Base-by-base conservation (phyloP, 2,888 invertebrate species). In the Acleris emargana region DNA sequence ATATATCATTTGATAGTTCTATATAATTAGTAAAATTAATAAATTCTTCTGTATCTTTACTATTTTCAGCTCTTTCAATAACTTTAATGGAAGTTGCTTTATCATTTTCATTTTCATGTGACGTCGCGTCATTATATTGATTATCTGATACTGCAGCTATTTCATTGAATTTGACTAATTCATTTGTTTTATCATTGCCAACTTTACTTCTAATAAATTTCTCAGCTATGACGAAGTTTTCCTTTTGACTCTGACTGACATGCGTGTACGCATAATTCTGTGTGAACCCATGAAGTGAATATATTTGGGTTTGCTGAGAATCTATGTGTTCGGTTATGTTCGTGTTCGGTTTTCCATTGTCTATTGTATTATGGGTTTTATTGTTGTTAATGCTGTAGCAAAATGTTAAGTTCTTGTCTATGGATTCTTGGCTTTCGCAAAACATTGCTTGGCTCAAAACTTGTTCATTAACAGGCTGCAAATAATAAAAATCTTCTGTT, bases 171-270 rank as follows among this genome's bases (percentile, higher is more conserved):
- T 54, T 32, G 7, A 5, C 20, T n/a, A 20, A 4, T 54, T 54
- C 54, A 16, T 5, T 9, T 47, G 18, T 45, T 5, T 16, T 18
- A n/a, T 2, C 11, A 11, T 22, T 45, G 6, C 32, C 47, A 51
- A 18, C 5, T n/a, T 52, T 62, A 43, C 58, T 57, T 47, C 52
- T 64, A 11, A 86, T 72, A 38, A 74, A 77, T 61, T 78, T 77
- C 6, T 76, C 70, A 2, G 77, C 69, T 43, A 83, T 69, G 0
- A 63, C 6, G 4, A 83, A 64, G 3, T 76, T 69, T 25, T 67
- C 64, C 2, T 50, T 60, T 67, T 87, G 87, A 38, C 83, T 86
- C 68, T 79, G 76, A 67, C 86, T 87, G 0, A 77, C 76, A 58
- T 86, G 81, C 0, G 79, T 78, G 17, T 70, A 71, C 0, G 79